phyloP scores from a whole-genome alignment of 2,888 invertebrate genomes.

The Tipula vernalis region DNA sequence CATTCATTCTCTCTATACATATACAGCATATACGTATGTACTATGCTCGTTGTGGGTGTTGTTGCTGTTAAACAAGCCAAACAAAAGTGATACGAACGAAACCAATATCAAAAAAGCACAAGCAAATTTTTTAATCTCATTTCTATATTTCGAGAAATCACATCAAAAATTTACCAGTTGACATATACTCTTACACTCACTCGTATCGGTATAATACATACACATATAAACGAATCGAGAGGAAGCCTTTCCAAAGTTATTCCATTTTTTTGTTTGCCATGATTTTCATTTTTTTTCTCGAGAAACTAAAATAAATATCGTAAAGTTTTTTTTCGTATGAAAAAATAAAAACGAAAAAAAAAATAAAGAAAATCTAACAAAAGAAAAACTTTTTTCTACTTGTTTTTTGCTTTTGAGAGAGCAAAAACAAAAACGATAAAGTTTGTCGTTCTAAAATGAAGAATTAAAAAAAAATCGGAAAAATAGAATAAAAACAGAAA shows the following conservation, averaged over 20 bases:
- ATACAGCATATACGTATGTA: neutral
- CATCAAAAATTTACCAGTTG: conserved; percentile 4
- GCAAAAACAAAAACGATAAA: neutral
- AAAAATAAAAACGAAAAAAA: neutral
- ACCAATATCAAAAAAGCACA: neutral
- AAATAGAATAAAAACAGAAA: neutral
- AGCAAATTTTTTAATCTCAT: neutral
- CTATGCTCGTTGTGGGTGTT: neutral
- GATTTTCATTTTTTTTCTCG: neutral
- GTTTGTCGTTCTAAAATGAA: neutral
- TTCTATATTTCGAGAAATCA: neutral
- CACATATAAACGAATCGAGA: neutral
- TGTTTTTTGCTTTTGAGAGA: neutral
- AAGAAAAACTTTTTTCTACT: neutral
- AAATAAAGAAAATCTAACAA: neutral
- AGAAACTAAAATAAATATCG: neutral
- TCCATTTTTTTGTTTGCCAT: neutral
- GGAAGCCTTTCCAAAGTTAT: neutral
- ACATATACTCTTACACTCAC: neutral
- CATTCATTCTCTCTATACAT: neutral
- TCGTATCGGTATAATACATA: neutral
- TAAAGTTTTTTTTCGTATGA: neutral
- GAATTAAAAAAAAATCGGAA: neutral
- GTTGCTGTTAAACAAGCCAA: neutral
- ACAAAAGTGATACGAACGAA: neutral